These are phyloP conservation scores for Drosophila equinoxialis DNA, from an alignment of 1,140 invertebrate species.

Conservation along the genomic window DNA sequence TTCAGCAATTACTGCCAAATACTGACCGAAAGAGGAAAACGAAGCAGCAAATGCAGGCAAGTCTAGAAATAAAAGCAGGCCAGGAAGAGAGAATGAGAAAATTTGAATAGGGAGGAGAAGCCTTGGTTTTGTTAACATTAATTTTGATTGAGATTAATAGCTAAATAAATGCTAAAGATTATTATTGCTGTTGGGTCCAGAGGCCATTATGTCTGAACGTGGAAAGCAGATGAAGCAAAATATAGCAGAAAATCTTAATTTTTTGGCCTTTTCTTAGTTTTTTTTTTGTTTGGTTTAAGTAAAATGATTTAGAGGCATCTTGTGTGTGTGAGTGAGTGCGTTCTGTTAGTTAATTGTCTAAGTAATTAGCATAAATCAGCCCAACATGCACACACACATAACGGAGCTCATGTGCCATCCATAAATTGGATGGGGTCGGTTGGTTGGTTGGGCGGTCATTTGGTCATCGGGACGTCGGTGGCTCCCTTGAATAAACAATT, in stretches of 20 bases:
- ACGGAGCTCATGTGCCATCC: slow-evolving; percentile 6
- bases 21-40: slow-evolving; percentile 18
- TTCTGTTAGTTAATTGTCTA: slow-evolving; percentile 54
- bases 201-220: slow-evolving; percentile 36
- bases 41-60: slow-evolving; percentile 32
- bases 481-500: slow-evolving; percentile 53
- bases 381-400: slow-evolving; percentile 29
- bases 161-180: slow-evolving; percentile 75
- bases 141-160: slow-evolving; percentile 81
- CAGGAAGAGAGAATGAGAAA: neutral
- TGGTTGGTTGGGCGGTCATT: neutral
- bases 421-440: slow-evolving; percentile 25
- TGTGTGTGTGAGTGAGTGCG: slow-evolving; percentile 3
- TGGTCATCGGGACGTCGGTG: neutral
- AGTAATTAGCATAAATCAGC: slow-evolving; percentile 69
- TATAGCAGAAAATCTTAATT: slow-evolving; percentile 56
- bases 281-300: slow-evolving; percentile 30
- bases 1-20: slow-evolving; percentile 31
- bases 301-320: slow-evolving; percentile 38
- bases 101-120: neutral
- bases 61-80: too few relatives aligned
- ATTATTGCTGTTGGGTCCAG: slow-evolving; percentile 54
- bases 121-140: slow-evolving; percentile 61
- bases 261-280: slow-evolving; percentile 22
- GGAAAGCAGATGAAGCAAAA: slow-evolving; percentile 37